These are phyloP conservation scores for Carterocephalus palaemon DNA, from an alignment of 2,888 invertebrate genomes.

Conservation along the genomic window DNA sequence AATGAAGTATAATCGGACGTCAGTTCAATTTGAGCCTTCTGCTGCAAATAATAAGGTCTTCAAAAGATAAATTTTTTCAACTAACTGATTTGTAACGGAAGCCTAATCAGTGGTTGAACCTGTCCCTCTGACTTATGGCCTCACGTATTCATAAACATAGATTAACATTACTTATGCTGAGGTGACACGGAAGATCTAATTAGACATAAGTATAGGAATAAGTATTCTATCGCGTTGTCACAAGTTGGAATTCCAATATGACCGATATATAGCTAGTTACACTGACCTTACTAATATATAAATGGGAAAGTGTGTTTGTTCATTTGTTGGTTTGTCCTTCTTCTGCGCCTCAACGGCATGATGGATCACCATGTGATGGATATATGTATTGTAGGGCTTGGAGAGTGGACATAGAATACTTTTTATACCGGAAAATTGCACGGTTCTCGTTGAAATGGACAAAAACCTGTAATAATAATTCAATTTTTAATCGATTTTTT, in stretches of 20 bases:
- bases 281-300: no score
- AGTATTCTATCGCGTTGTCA: neutral
- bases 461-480: no score
- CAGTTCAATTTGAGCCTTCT: constrained; percentile 13
- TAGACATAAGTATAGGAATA: constrained; percentile 36
- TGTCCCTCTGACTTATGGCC: constrained; percentile 61
- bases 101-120: constrained; percentile 64
- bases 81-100: constrained; percentile 34
- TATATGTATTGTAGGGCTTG: no score
- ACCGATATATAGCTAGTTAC: constrained; percentile 24
- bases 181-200: constrained; percentile 52
- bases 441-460: no score
- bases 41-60: constrained; percentile 1
- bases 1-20: constrained; percentile 4
- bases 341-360: no score
- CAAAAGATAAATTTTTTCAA: neutral
- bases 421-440: no score
- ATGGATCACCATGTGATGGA: no score
- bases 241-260: constrained; percentile 8
- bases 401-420: no score
- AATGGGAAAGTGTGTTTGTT: no score
- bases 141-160: constrained; percentile 55
- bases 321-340: no score
- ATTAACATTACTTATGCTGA: constrained; percentile 51
- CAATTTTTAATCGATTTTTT: no score